A percentile compares a stretch with the other conserved stretches of the same genome.
Evolutionary conservation across 2,113 vertebrate species (phyloP).

Genomic region (Lanius collurio): DNA sequence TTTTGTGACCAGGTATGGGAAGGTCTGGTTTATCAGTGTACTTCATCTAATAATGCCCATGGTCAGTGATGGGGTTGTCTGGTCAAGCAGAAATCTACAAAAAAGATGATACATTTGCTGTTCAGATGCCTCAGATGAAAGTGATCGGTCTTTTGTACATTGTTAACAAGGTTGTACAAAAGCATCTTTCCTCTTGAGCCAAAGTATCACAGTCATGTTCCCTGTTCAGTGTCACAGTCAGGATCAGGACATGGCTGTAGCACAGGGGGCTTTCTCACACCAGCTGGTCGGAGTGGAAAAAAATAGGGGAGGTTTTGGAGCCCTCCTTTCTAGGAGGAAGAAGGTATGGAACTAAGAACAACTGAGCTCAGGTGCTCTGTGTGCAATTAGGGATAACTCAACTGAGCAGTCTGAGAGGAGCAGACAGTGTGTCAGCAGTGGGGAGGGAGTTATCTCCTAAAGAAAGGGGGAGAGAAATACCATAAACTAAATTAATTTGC

Average conservation of each 20-base stretch:
- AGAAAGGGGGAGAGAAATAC: background rate
- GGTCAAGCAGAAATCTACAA: background rate
- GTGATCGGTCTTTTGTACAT: background rate
- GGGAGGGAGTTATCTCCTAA: background rate
- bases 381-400: background rate
- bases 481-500: background rate
- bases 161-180: background rate
- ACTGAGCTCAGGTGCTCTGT: background rate
- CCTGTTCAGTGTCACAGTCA: background rate
- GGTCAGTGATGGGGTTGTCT: background rate
- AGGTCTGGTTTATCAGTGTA: background rate
- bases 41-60: background rate
- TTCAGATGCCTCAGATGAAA: background rate
- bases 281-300: background rate
- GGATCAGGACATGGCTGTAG: background rate
- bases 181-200: background rate
- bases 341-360: background rate
- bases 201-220: fast-evolving
- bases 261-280: background rate
- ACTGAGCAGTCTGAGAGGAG: background rate
- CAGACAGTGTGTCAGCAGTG: background rate
- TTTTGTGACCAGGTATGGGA: conserved; percentile 90
- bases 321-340: background rate
- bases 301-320: background rate
- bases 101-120: background rate